Base-by-base conservation (phyloP, 2,888 invertebrate genomes). In the Cryptocephalus primarius region DNA sequence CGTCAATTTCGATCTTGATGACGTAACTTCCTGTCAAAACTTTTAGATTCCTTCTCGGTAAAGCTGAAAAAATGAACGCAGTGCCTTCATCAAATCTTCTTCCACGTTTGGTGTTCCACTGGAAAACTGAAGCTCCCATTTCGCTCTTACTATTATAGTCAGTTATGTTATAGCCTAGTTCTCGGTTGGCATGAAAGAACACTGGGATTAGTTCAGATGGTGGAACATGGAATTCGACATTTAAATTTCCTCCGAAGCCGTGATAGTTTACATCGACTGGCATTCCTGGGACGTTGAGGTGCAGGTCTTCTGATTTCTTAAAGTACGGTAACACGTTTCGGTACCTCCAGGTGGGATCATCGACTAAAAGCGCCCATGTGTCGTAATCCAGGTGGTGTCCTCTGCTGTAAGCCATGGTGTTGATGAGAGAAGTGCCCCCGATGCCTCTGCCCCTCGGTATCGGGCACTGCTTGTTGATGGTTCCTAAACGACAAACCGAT, bases 41-140 rank as follows among this genome's bases (percentile, higher is more conserved):
- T 32, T 41, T 48, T 10, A 89, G 72, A 61, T 89, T 88, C 8
- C 60, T 57, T 31, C 86, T 73, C 8, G 71, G 62, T 9, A 77
- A 69, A 6, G 82, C 75, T 0, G 88, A 85, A 54, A 77, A 74
- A 8, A 88, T 70, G 64, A 85, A 88, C 0, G 88, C 87, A 62
- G 84, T 85, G 2, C 80, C 78, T 0, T 84, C 78, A 61, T 87
- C 88, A 54, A 85, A 83, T 46, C 89, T 73, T 47, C 82, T 74
- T 0, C 88, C 88, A 43, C 77, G 72, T 42, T 80, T 72, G 56
- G 81, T 73, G 40, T 80, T 85, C 0, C 80, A 80, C 62, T 12
- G 85, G 0, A 78, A 76, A 12, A 76, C 73, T 1, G 80, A 78
- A 56, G 83, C 83, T 0, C 86, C 85, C 2, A 78, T 59, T 4